phyloP scores from a whole-genome alignment of 2,888 invertebrate genomes.

The Acronicta alni region DNA sequence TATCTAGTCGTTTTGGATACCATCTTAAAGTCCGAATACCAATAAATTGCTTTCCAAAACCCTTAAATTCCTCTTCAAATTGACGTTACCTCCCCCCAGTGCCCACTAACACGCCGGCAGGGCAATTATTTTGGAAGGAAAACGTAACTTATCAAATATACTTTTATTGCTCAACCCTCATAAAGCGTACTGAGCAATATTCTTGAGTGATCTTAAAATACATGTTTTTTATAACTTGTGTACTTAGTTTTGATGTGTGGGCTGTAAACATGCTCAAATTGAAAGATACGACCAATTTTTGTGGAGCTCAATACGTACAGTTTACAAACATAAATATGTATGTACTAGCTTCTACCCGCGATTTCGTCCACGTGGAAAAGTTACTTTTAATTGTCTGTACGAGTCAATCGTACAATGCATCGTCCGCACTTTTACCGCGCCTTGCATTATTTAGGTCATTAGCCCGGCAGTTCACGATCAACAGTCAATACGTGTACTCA shows the following conservation, averaged over 20 bases:
- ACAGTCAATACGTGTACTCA: too few species aligned
- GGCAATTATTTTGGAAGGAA: constrained; percentile 47
- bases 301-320: neutral
- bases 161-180: constrained; percentile 39
- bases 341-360: too few species aligned
- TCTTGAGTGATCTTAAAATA: constrained; percentile 53
- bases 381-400: too few species aligned
- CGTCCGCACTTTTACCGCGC: too few species aligned
- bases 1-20: too few species aligned
- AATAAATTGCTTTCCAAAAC: constrained; percentile 20
- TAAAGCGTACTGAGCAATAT: constrained; percentile 48
- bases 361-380: too few species aligned
- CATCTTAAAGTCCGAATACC: neutral
- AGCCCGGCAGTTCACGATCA: too few species aligned
- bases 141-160: constrained; percentile 47
- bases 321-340: too few species aligned
- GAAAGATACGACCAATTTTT: constrained; percentile 15
- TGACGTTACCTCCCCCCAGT: constrained; percentile 32
- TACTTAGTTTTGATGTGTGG: constrained; percentile 48
- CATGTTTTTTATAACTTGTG: constrained; percentile 32
- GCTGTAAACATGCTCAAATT: constrained; percentile 47
- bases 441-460: too few species aligned
- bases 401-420: too few species aligned
- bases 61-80: constrained; percentile 34
- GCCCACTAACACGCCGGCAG: constrained; percentile 10